Evolutionary conservation across 2,888 invertebrate species (phyloP).

Genomic region (Lumbricus terrestris): DNA sequence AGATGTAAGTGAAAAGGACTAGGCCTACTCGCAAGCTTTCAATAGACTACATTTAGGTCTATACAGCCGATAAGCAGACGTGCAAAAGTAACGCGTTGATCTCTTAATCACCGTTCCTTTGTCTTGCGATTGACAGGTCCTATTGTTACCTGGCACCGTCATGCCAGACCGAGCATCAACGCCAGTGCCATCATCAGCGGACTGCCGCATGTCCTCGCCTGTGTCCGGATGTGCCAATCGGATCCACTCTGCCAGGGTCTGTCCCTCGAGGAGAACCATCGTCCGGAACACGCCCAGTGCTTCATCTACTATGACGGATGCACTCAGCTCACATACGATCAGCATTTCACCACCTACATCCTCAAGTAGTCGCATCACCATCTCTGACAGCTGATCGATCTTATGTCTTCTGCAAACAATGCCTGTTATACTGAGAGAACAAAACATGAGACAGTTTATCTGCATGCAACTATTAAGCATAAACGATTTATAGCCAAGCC

Average conservation of each 20-base stretch:
- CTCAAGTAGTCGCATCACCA: background rate
- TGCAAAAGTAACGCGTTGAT: too few relatives aligned
- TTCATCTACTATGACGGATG: background rate
- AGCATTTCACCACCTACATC: background rate
- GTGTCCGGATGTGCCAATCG: background rate
- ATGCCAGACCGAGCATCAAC: background rate
- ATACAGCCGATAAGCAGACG: too few relatives aligned
- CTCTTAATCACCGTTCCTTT: too few relatives aligned
- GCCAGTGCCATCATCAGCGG: background rate
- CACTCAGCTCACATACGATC: background rate
- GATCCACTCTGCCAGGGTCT: background rate
- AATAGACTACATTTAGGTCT: too few relatives aligned
- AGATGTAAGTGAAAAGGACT: too few relatives aligned
- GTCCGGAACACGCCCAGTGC: background rate
- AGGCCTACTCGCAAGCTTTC: too few relatives aligned
- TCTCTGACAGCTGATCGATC: too few relatives aligned
- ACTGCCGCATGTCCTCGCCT: background rate
- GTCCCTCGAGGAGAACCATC: background rate
- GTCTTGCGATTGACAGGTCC: slow-evolving; percentile 3
- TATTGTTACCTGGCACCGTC: background rate
- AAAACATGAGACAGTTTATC: background rate
- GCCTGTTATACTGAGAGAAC: background rate
- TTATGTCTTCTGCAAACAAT: background rate
- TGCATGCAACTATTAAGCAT: background rate
- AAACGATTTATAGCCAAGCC: background rate